Evolutionary conservation across 2,888 invertebrate species (phyloP), one percentile per base, ranked within the genome.

Genomic region (Agrotis exclamationis): DNA sequence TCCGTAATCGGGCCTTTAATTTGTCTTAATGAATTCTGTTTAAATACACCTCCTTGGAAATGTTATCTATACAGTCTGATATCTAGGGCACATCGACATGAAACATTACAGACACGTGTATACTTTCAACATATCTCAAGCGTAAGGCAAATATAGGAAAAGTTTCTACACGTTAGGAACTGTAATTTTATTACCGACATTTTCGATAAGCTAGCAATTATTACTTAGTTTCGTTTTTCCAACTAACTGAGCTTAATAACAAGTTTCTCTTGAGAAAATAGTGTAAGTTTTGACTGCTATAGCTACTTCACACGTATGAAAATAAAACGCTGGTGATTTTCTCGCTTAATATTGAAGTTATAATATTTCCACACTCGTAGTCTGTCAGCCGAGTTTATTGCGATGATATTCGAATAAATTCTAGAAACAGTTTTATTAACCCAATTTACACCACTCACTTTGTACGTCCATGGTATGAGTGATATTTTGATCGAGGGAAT

Each of bases 131-230:
- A 63, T 59, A 53, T 28, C 67, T 72, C 65, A 53, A 60, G 50
- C 66, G 56, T 63, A 44, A 47, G n/a, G 33, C 16, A 54, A 47
- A 39, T 44, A 54, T 53, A 33, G 47, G 60, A 56, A 54, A 69
- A 64, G n/a, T 65, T 54, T 69, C 51, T 47, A 62, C 60, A 11
- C 63, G 39, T 66, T 47, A 22, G 44, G n/a, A 22, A 69, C 58
- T 62, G 18, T 68, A 54, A 80, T 70, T 65, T 33, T 9, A 68
- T 66, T 67, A 63, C 4, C 44, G 28, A 28, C 18, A 18, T 66
- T 47, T 66, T 71, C 54, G 57, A 66, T 70, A 62, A 24, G 56
- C 47, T 14, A 56, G 53, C 18, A 44, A 13, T 64, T 62, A 44
- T 14, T 48, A 60, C 20, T 67, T 44, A 58, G 24, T 48, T 48